Base-by-base conservation (phyloP, 2,888 invertebrate species). In the Notocelia uddmanniana region DNA sequence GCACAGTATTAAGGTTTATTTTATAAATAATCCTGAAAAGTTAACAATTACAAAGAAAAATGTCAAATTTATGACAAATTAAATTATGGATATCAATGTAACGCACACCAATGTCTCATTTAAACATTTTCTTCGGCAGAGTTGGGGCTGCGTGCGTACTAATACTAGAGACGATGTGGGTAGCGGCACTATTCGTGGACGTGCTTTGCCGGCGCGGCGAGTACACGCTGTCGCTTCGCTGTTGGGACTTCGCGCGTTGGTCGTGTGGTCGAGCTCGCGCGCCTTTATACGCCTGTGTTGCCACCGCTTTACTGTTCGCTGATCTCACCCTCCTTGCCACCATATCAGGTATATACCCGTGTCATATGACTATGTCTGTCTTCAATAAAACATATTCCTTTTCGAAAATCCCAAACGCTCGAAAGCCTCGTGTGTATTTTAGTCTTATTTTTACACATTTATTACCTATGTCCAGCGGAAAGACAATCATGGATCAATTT, bases 141-240 rank as follows among this genome's bases (percentile, higher is more conserved):
- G 87, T 87, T 13, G 92, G 92, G 1, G 89, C 93, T 68, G 90
- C 86, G 0, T 74, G 89, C 55, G 87, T 93, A 5, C 81, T 93
- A n/a, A 76, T 92, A 8, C 75, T 93, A 74, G 93, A 93, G 81
- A 93, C 93, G 34, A 93, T 93, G 93, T 93, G 93, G 93, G 93
- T 92, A 50, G 88, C 84, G 9, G 93, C 93, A 0, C 73, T 93
- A 2, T 93, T 93, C 79, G 89, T 93, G 73, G 93, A 93, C 80
- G 81, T 93, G 21, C 81, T 93, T 10, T 91, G 91, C 67, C 88
- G 93, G 0, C 84, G 92, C 0, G 93, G 93, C 9, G 93, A 93
- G 70, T 93, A 93, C 79, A 89, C 93, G 0, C 74, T 92, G 64
- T 83, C 89, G 1, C 80, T 93, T 18, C 84, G 93, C 0, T 93